A percentile compares a stretch with the other conserved stretches of the same genome.
Evolutionary conservation across 2,797 vertebrate species (phyloP).

Genomic region (Halcyon smyrnensis): DNA sequence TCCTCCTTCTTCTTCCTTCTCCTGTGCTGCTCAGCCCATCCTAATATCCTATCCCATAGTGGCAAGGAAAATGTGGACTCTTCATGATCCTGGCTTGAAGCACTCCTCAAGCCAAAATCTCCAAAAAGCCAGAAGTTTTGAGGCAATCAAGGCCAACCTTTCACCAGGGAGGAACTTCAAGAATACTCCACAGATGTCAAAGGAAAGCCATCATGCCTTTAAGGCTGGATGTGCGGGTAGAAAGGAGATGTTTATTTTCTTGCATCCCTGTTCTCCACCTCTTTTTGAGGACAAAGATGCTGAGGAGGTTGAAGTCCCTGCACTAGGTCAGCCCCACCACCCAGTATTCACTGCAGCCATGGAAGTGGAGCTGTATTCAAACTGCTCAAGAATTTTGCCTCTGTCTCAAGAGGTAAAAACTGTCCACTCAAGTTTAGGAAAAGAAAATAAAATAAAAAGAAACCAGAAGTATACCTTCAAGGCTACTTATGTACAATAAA

Average conservation of each 20-base stretch:
- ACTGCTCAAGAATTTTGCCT: neutral
- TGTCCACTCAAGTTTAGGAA: neutral
- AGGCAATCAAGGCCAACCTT: neutral
- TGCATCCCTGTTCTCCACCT: neutral
- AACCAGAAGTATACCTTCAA: neutral
- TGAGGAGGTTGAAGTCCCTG: neutral
- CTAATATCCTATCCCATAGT: neutral
- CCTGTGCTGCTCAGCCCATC: neutral
- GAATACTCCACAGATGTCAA: neutral
- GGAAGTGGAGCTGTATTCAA: neutral
- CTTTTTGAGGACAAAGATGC: neutral
- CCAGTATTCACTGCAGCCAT: neutral
- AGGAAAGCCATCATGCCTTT: accelerated
- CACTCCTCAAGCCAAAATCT: neutral
- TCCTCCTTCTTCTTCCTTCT: neutral
- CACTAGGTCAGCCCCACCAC: neutral
- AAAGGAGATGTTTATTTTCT: neutral
- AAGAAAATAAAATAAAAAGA: neutral
- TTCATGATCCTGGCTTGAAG: neutral
- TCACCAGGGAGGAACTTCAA: neutral
- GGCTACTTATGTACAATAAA: neutral
- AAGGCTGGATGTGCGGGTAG: neutral
- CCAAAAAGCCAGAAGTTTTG: neutral
- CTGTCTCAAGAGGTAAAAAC: neutral
- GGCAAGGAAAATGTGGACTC: neutral